phyloP scores from a whole-genome alignment of 2,888 invertebrate genomes.

The Entomobrya multifasciata region DNA sequence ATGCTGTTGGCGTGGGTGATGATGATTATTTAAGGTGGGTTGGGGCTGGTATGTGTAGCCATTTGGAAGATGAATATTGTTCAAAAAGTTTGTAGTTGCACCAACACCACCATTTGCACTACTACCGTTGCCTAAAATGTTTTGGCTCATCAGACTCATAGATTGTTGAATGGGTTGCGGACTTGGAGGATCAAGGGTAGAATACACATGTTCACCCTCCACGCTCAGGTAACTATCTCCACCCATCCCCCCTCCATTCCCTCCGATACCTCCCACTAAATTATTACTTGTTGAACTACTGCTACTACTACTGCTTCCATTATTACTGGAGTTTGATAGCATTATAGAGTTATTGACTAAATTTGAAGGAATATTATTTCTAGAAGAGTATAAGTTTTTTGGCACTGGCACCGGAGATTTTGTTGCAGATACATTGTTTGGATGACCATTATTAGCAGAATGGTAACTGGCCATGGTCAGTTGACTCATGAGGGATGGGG shows the following conservation, averaged over 20 bases:
- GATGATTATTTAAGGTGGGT: constrained; percentile 62
- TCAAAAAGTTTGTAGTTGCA: constrained; percentile 67
- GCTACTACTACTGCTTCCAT: constrained; percentile 38
- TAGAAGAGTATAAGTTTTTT: constrained; percentile 73
- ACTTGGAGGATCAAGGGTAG: constrained; percentile 79
- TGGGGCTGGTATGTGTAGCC: constrained; percentile 78
- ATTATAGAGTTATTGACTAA: constrained; percentile 53
- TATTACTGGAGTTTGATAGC: constrained; percentile 50
- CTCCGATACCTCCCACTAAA: constrained; percentile 26
- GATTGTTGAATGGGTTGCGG: constrained; percentile 75
- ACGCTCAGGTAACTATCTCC: constrained; percentile 79
- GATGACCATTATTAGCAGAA: constrained; percentile 35
- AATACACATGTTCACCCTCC: constrained; percentile 79
- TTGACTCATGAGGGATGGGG: constrained; percentile 67
- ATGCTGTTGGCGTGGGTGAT: constrained; percentile 33
- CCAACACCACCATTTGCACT: constrained; percentile 26
- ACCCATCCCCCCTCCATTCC: constrained; percentile 40
- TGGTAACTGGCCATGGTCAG: constrained; percentile 68
- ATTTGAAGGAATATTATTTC: constrained; percentile 50
- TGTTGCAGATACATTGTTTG: constrained; percentile 47
- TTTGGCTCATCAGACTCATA: constrained; percentile 69
- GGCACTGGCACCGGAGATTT: constrained; percentile 78
- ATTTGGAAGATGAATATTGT: constrained; percentile 78
- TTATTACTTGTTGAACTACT: constrained; percentile 66
- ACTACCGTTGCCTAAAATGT: constrained; percentile 58